Evolutionary conservation across 2,888 invertebrate species (phyloP), one percentile per base, ranked within the genome.

Genomic region (Melipona bicolor): DNA sequence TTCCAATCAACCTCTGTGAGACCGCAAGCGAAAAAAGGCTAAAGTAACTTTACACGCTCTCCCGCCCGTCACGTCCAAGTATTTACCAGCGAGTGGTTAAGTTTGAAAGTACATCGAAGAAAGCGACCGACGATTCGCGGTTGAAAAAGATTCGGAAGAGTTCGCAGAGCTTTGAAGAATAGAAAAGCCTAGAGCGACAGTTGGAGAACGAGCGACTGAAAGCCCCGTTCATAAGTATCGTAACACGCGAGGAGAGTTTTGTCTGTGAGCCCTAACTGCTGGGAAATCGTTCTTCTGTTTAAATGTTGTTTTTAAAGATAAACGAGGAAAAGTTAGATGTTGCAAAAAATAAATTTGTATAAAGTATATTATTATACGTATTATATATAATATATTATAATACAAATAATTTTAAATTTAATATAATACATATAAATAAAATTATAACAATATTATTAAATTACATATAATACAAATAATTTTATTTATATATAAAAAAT

Each of bases 121-220:
- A 50, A 27, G 61, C 71, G 24, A 59, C 56, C 24, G 19, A 27
- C 21, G 62, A 36, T 36, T 36, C 13, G 75, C 36, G 62, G 62
- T 79, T 69, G 50, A 67, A 75, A 74, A 67, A 72, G 24, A 27
- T 27, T 17, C 21, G 54, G 62, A 76, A 70, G 77, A 70, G 70
- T 77, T 80, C 80, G 77, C 77, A 54, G 80, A 69, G 70, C 80
- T 80, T 80, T 77, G 80, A 77, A 69, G 50, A 56, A 50, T 32
- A 56, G 77, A 62, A 54, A 17, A 64, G 69, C 79, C 79, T 56
- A 59, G 64, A 70, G 80, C 77, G 80, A 80, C 80, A 71, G 70
- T 49, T 77, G 4, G 49, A 21, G 70, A 77, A 56, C 64, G 21
- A 52, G 15, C 43, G 43, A 43, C 21, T 19, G 11, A 70, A n/a